Conservation (phyloP, 2,888 invertebrate species). For the Smittia sp. region DNA sequence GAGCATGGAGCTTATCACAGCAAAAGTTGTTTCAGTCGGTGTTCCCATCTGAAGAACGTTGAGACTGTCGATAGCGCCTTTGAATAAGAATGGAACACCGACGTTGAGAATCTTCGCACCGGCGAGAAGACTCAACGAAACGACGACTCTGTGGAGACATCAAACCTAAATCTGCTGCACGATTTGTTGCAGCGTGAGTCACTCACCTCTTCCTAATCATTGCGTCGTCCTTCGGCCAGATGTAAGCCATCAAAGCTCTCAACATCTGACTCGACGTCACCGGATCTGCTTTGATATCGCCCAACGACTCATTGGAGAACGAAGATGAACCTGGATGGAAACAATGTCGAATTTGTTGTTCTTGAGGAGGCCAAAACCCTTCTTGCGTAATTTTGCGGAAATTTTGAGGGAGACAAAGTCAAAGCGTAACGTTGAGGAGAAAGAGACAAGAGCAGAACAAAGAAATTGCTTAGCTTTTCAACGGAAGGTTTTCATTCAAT, state of each 20-base stretch:
- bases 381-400: neutral
- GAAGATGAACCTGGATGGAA: slow-evolving; percentile 84
- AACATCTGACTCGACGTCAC: slow-evolving; percentile 77
- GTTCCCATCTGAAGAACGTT: slow-evolving; percentile 74
- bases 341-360: slow-evolving; percentile 64
- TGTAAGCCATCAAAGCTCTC: slow-evolving; percentile 82
- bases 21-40: slow-evolving; percentile 75
- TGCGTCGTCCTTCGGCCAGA: slow-evolving; percentile 85
- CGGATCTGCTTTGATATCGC: slow-evolving; percentile 61
- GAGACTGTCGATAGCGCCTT: slow-evolving; percentile 85
- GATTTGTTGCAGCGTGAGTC: neutral
- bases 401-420: neutral
- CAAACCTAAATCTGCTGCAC: slow-evolving; percentile 15
- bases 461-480: too few relatives aligned
- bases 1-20: slow-evolving; percentile 75
- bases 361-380: slow-evolving; percentile 36
- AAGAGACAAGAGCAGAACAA: neutral
- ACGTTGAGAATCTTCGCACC: slow-evolving; percentile 88
- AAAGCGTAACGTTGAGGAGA: neutral
- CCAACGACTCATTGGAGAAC: slow-evolving; percentile 57
- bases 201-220: slow-evolving; percentile 49
- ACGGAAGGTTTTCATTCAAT: too few relatives aligned
- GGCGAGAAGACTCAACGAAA: slow-evolving; percentile 76
- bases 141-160: slow-evolving; percentile 71
- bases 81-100: slow-evolving; percentile 92